Evolutionary conservation across 2,797 vertebrate species (phyloP).

Genomic region (Glyptemys insculpta): DNA sequence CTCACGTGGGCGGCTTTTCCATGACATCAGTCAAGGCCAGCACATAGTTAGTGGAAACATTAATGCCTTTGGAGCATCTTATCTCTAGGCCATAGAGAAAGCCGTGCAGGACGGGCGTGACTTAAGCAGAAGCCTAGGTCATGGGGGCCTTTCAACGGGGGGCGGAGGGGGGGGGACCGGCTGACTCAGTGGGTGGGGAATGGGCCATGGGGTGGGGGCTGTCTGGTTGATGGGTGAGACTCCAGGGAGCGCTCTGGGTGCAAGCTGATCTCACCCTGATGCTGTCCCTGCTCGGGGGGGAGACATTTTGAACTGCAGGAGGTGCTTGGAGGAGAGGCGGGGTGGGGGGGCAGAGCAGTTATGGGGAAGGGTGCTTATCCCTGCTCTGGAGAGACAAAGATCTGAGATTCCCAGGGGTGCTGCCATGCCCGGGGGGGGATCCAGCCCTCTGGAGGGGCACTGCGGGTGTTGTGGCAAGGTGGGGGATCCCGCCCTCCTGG

Average conservation of each 20-base stretch:
- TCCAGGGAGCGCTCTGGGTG: accelerated
- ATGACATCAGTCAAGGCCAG: neutral
- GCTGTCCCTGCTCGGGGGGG: neutral
- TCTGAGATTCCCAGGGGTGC: neutral
- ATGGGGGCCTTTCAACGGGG: neutral
- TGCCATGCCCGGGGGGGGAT: neutral
- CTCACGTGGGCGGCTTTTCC: neutral
- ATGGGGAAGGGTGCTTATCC: neutral
- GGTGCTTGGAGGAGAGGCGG: neutral
- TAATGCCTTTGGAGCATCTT: neutral
- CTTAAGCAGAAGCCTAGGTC: no score
- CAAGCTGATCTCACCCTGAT: neutral
- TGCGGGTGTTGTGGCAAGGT: neutral
- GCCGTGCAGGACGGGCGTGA: neutral
- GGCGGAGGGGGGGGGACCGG: neutral
- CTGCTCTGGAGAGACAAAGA: neutral
- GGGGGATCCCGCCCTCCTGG: neutral
- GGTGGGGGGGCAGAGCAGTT: no score
- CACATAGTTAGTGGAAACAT: neutral
- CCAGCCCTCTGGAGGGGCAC: neutral
- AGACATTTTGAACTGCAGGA: neutral
- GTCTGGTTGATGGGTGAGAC: neutral
- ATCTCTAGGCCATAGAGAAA: neutral
- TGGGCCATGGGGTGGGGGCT: neutral
- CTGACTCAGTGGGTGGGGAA: neutral